Percentiles rank a stretch among this genome's conserved stretches.
Evolutionary conservation across 2,888 invertebrate genomes (phyloP).

Genomic region (Trichopoda pennipes): DNA sequence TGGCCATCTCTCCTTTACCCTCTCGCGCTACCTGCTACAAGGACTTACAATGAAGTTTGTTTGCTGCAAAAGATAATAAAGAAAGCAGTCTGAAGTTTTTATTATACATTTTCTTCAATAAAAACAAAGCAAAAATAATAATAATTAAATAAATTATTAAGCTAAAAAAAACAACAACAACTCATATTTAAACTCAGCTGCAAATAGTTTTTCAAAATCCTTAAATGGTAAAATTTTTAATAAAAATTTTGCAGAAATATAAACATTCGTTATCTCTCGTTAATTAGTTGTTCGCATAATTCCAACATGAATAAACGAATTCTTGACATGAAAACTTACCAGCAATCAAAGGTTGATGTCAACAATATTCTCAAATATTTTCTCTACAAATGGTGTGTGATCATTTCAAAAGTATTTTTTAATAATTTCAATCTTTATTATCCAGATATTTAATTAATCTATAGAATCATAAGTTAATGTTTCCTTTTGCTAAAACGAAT

Average conservation of each 20-base stretch:
- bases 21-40: no score
- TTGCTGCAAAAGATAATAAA: no score
- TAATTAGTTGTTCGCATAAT: not conserved
- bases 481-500: not conserved
- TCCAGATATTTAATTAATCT: constrained; percentile 56
- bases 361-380: constrained; percentile 23
- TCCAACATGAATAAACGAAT: constrained; percentile 24
- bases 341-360: not conserved
- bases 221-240: constrained; percentile 28
- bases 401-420: constrained; percentile 47
- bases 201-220: not conserved
- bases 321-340: constrained; percentile 36
- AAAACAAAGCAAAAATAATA: no score
- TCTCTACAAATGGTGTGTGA: constrained; percentile 41
- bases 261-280: not conserved
- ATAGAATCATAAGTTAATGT: constrained; percentile 15
- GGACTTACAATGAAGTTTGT: no score
- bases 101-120: no score
- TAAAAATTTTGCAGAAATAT: constrained; percentile 11
- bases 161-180: not conserved
- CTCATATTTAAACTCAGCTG: not conserved
- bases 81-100: no score
- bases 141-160: not conserved
- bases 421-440: constrained; percentile 48
- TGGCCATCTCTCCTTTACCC: no score